Evolutionary conservation across 2,797 vertebrate genomes (phyloP), one percentile per base, ranked within the genome.

Genomic region (Zonotrichia albicollis): DNA sequence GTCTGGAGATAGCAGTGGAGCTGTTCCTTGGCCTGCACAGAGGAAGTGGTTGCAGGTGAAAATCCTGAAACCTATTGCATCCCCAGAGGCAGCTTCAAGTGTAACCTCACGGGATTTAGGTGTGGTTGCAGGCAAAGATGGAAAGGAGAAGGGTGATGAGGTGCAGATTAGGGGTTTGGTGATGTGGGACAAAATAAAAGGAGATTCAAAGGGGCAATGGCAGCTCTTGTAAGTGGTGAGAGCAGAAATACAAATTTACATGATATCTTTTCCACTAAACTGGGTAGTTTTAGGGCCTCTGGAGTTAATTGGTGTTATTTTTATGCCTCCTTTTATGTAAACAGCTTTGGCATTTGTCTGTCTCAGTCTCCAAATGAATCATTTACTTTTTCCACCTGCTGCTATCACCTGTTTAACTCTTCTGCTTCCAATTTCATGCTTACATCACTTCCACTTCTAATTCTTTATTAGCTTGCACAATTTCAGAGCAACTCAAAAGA

Each of bases 301-400:
- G 51, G 21, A 90, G 20, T 79, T 87, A 48, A 74, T 67, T 66
- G 3, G 8, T 67, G 53, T 76, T 79, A 45, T 57, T 89, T 87
- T 32, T 6, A 10, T 74, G 53, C 19, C 46, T 79, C 34, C 32
- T 89, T 89, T 71, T 46, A 38, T 50, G 72, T 68, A 57, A 45
- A 80, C 38, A 90, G 32, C 72, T 89, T 83, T 90, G 80, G 20
- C 30, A 40, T 92, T 91, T 88, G 70, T 67, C 53, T 91, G 36
- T 51, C 54, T 86, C n/a, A n/a, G 17, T 87, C 48, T 73, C 67
- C n/a, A 48, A 22, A 62, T 76, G 29, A 57, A 46, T 84, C 7
- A 32, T 60, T 78, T 61, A 57, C 16, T 71, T 76, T 84, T 82
- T 82, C 65, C 61, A 84, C 45, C 38, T 76, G 55, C 71, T 82